These are phyloP conservation scores for Caenorhabditis inopinata DNA, from an alignment of 1,140 invertebrate genomes.

Conservation along the genomic window DNA sequence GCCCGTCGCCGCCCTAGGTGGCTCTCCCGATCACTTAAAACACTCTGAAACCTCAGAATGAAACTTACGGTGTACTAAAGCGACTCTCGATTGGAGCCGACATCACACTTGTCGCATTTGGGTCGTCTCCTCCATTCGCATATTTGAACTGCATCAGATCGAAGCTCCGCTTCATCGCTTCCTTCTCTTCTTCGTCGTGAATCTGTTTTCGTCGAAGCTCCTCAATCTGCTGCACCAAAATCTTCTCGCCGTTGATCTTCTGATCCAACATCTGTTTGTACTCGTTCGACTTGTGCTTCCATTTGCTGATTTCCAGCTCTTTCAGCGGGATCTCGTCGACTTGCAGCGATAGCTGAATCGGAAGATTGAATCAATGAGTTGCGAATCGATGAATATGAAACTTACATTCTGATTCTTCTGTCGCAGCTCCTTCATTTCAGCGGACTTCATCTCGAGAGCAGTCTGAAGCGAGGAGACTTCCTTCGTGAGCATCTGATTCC, in stretches of 20 bases:
- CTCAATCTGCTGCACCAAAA: slow-evolving; percentile 45
- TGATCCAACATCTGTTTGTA: slow-evolving; percentile 42
- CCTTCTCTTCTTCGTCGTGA: slow-evolving; percentile 32
- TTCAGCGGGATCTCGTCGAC: slow-evolving; percentile 50
- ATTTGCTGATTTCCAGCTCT: slow-evolving; percentile 50
- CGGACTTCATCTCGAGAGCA: slow-evolving; percentile 47
- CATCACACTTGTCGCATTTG: not conserved
- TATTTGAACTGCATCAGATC: slow-evolving; percentile 41
- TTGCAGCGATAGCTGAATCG: slow-evolving; percentile 40
- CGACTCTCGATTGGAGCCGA: slow-evolving; percentile 18
- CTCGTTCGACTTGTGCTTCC: slow-evolving; percentile 44
- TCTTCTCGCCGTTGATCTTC: slow-evolving; percentile 39
- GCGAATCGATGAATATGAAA: too few relatives aligned
- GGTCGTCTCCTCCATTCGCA: slow-evolving; percentile 38
- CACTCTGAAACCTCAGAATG: not conserved
- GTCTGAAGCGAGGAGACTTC: slow-evolving; percentile 49
- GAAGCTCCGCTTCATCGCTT: slow-evolving; percentile 38
- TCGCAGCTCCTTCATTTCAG: slow-evolving; percentile 50
- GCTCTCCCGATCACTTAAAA: not conserved
- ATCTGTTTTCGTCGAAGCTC: slow-evolving; percentile 34
- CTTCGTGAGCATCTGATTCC: slow-evolving; percentile 47
- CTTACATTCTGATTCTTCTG: slow-evolving; percentile 47
- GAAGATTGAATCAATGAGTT: too few relatives aligned
- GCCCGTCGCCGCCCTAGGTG: too few relatives aligned
- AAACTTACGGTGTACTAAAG: not conserved